These are phyloP conservation scores for Echeneis naucrates DNA, from an alignment of 2,797 vertebrate genomes.

Conservation along the genomic window DNA sequence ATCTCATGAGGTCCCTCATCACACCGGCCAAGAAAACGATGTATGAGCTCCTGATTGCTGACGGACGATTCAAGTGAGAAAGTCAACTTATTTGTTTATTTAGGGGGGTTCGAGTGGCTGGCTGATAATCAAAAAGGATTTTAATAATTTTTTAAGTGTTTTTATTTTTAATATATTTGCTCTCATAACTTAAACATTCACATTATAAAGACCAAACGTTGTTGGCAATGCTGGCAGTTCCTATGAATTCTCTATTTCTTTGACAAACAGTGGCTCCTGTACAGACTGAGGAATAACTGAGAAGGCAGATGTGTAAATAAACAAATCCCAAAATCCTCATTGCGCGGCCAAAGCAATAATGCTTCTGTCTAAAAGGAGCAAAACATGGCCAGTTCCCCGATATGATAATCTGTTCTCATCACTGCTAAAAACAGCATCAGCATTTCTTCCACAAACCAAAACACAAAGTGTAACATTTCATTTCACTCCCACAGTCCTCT, in stretches of 20 bases:
- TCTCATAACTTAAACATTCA: neutral
- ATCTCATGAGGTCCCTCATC: constrained; percentile 90
- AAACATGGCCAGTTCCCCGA: neutral
- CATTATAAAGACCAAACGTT: neutral
- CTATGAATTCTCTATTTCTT: neutral
- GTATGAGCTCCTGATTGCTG: constrained; percentile 86
- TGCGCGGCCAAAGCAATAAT: constrained; percentile 19
- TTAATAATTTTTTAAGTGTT: neutral
- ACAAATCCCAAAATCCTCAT: constrained; percentile 8
- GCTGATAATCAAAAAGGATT: too few species aligned
- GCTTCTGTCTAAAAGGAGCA: constrained; percentile 14
- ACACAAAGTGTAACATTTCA: neutral
- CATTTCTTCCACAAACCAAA: neutral
- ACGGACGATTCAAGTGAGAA: constrained; percentile 93
- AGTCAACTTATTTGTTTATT: neutral
- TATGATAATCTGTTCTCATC: neutral
- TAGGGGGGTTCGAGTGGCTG: too few species aligned
- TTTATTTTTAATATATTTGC: neutral
- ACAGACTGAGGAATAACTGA: constrained; percentile 9
- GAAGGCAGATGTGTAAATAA: constrained; percentile 49
- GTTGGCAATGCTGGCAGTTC: neutral
- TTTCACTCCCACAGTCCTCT: neutral
- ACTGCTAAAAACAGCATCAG: neutral
- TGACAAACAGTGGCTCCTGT: constrained; percentile 2
- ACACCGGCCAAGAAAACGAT: constrained; percentile 87